Evolutionary conservation across 2,797 vertebrate genomes (phyloP).

Genomic region (Ispidina lecontei): DNA sequence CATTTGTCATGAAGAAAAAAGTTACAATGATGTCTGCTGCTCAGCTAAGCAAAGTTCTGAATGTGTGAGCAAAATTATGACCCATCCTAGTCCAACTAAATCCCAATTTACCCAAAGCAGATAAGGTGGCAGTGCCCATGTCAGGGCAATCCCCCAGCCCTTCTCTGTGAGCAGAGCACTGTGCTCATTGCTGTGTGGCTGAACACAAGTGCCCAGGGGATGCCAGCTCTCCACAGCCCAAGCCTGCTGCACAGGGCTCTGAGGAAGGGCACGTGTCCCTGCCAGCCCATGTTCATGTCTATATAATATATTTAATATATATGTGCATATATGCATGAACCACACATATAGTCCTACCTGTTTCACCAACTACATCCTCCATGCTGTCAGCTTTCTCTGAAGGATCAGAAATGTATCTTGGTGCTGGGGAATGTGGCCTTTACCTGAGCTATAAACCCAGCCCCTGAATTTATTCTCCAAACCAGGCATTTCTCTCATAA

Average conservation of each 20-base stretch:
- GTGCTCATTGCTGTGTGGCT: fast-evolving
- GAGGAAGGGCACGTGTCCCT: fast-evolving
- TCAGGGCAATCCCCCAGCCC: no score
- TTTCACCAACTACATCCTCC: not conserved
- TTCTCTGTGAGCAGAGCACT: not conserved
- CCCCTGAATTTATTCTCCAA: not conserved
- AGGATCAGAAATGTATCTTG: not conserved
- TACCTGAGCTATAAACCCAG: not conserved
- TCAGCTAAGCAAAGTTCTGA: not conserved
- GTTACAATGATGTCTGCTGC: not conserved
- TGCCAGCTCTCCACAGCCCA: not conserved
- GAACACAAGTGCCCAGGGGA: not conserved
- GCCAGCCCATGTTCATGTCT: not conserved
- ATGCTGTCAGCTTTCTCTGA: not conserved
- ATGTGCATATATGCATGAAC: not conserved
- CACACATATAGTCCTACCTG: not conserved
- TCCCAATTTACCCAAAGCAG: not conserved
- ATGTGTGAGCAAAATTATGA: not conserved
- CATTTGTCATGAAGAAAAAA: not conserved
- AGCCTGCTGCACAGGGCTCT: no score
- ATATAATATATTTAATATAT: no score
- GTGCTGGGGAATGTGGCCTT: not conserved
- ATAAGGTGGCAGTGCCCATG: not conserved
- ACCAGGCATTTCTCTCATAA: not conserved
- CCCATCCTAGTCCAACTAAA: not conserved